Conservation (phyloP, 2,888 invertebrate genomes). For the Cantharis rufa region DNA sequence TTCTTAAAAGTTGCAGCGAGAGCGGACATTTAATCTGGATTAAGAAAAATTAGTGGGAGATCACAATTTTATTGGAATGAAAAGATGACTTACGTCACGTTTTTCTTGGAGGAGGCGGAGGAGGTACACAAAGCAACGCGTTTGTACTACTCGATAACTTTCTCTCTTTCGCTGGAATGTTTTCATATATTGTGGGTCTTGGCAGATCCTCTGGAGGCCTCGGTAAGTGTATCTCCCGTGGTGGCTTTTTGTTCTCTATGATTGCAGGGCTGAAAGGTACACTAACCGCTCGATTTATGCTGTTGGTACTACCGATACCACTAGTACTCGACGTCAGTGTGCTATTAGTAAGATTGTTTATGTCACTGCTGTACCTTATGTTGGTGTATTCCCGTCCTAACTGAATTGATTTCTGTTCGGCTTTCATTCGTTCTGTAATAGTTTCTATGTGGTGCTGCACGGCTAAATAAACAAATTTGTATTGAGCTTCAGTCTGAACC, state of each 20-base stretch:
- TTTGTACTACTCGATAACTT: conserved; percentile 42
- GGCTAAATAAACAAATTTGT: conserved; percentile 98
- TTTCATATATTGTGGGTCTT: conserved; percentile 57
- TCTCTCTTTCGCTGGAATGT: conserved; percentile 58
- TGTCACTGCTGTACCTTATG: conserved; percentile 66
- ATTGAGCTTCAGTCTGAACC: conserved; percentile 99
- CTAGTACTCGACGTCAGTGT: conserved; percentile 40
- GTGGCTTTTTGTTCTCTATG: conserved; percentile 44
- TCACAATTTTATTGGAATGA: conserved; percentile 10
- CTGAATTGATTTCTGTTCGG: conserved; percentile 71
- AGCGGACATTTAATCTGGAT: not conserved
- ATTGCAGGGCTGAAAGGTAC: conserved; percentile 39
- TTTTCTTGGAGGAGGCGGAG: conserved; percentile 51
- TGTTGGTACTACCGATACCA: conserved; percentile 43
- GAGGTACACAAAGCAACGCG: conserved; percentile 45
- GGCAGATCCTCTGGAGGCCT: conserved; percentile 60
- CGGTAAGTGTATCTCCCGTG: conserved; percentile 48
- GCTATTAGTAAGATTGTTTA: conserved; percentile 44
- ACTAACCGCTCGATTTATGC: conserved; percentile 42
- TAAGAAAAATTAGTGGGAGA: not conserved
- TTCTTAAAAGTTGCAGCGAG: not conserved
- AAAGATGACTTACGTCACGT: conserved; percentile 49
- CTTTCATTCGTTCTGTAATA: conserved; percentile 83
- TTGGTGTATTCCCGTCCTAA: conserved; percentile 78
- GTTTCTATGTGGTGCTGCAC: conserved; percentile 94